Evolutionary conservation across 1,140 invertebrate species (phyloP).

Genomic region (Hyles euphorbiae): DNA sequence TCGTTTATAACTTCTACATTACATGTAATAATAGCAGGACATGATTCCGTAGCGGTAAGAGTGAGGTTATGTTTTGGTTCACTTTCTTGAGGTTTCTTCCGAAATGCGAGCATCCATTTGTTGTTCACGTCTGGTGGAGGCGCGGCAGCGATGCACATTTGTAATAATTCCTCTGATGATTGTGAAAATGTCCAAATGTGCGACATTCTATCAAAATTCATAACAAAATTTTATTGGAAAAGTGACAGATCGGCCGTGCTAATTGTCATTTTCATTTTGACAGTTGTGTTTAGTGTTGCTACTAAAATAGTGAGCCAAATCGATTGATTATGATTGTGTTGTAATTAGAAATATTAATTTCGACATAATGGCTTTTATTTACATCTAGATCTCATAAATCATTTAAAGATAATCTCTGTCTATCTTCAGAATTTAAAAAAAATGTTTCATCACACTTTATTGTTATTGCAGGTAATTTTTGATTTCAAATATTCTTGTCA

Average conservation of each 20-base stretch:
- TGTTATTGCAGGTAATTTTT: no score
- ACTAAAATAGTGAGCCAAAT: no score
- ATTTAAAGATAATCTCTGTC: no score
- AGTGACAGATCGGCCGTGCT: neutral
- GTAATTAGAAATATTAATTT: no score
- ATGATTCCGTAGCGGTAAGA: neutral
- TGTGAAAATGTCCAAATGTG: conserved; percentile 27
- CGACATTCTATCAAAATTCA: conserved; percentile 12
- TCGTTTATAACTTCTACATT: conserved; percentile 1
- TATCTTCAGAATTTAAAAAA: no score
- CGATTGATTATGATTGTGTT: no score
- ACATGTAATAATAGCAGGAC: neutral
- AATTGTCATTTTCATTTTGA: neutral
- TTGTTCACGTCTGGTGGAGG: conserved; percentile 13
- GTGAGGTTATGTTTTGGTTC: conserved; percentile 3
- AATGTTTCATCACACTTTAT: no score
- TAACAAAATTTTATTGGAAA: neutral
- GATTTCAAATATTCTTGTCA: no score
- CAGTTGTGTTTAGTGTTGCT: neutral
- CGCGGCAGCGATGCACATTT: conserved; percentile 18
- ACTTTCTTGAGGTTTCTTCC: conserved; percentile 3
- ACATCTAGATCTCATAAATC: no score
- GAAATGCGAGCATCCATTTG: conserved; percentile 23
- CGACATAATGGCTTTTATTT: no score
- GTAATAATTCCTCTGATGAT: conserved; percentile 15